Evolutionary conservation across 2,797 vertebrate species (phyloP), one percentile per base, ranked within the genome.

Genomic region (Capromys pilorides): DNA sequence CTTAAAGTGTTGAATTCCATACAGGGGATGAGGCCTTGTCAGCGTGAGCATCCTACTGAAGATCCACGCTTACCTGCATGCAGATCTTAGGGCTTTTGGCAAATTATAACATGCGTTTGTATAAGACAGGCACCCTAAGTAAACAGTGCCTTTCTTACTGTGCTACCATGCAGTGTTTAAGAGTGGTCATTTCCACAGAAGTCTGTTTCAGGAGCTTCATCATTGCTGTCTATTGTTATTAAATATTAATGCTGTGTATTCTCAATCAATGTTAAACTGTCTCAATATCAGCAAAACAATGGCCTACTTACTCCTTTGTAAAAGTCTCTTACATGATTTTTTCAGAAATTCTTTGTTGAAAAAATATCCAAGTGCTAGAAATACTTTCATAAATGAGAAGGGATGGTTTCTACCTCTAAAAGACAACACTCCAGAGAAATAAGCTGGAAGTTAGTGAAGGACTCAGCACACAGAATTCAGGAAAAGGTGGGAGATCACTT

Each of bases 1-100:
- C 78, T 84, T 22, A 26, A 7, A 1, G 14, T 22, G 41, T 45
- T 1, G 0, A 2, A 24, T 54, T 10, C 45, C 2, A 0, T 2
- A n/a, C 67, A 39, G 61, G 28, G 5, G 39, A 11, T 1, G 31
- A 39, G 80, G 59, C 19, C 5, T 31, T 45, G 11, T 5, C 31
- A 86, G 26, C 14, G 16, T 4, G 3, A 10, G 41, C 31, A 5
- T 62, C 41, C 33, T 54, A 31, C 9, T 26, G 78, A 49, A 81
- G 69, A 33, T 62, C 22, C 28, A 39, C 77, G 31, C 61, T 93
- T 54, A 62, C 6, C 22, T 10, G 10, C 0, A 1, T 28, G 67
- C 5, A 7, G 36, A 62, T 13, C 39, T 24, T 51, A 28, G 75
- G 49, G 12, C 91, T 33, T 71, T 84, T 39, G 16, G 8, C 18